These are phyloP conservation scores for Acanthis flammea DNA, from an alignment of 2,797 vertebrate genomes.

Conservation along the genomic window DNA sequence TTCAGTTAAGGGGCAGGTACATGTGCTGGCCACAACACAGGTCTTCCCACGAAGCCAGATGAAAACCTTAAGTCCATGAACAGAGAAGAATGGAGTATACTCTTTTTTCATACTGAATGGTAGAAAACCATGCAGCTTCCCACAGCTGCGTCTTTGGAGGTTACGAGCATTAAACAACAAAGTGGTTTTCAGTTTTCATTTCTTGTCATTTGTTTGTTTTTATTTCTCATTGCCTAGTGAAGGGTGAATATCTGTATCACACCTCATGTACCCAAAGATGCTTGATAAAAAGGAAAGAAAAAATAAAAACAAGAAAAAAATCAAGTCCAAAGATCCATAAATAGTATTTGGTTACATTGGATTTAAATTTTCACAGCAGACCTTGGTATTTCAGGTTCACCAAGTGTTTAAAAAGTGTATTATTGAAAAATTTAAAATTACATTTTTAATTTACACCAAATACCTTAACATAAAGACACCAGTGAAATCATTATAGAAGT, in stretches of 20 bases:
- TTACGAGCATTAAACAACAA: background rate
- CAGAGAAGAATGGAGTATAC: background rate
- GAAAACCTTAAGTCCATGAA: background rate
- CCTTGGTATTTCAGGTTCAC: background rate
- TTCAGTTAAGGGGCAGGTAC: background rate
- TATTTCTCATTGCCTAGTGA: background rate
- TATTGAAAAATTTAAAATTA: background rate
- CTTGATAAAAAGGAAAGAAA: background rate
- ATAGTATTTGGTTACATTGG: background rate
- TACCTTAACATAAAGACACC: background rate
- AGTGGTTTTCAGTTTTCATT: background rate
- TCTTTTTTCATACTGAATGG: background rate
- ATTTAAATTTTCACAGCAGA: background rate
- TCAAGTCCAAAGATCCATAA: background rate
- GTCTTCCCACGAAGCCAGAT: background rate
- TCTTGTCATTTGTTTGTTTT: background rate
- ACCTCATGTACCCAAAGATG: background rate
- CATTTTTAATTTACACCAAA: background rate
- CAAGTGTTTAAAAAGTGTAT: background rate
- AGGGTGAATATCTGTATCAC: background rate
- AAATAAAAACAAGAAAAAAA: background rate
- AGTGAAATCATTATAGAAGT: background rate
- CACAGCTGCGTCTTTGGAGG: background rate
- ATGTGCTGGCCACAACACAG: fast-evolving
- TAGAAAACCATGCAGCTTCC: background rate